Evolutionary conservation across 2,113 vertebrate genomes (phyloP), one percentile per base, ranked within the genome.

Genomic region (Rhynchopsitta pachyrhyncha): DNA sequence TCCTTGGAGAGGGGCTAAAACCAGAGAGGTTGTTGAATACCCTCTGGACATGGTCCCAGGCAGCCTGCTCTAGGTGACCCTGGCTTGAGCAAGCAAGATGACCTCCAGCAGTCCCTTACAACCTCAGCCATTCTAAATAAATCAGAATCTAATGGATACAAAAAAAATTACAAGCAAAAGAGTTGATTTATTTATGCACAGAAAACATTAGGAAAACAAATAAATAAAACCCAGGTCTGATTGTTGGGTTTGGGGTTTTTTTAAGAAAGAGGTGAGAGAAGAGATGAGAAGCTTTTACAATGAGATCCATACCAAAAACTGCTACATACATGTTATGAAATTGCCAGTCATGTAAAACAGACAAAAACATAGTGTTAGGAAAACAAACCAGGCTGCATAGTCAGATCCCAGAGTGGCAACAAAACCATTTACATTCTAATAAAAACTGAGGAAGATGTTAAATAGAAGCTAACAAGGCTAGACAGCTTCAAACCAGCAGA

Each of bases 341-440:
- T 50, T 81, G 37, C 20, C 35, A 75, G 31, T 49, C 37, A 13
- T 1, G 1, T 35, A 71, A 39, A 84, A 70, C 88, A 82, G n/a
- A 52, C 59, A 82, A 85, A 77, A 90, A 15, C 16, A 69, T 15
- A 73, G 63, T 22, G 17, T 44, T 76, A 69, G 41, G 39, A 84
- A 86, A 93, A 79, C 55, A 90, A 94, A 49, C 42, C 83, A 69
- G 60, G 63, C 33, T 31, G 20, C 33, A 46, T 6, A 79, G 77
- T 71, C 67, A 88, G 55, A 75, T 92, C 80, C 47, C 86, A 59
- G 28, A 80, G 68, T 47, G 73, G 42, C 60, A 91, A 84, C 33
- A 78, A 88, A 91, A n/a, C 41, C 47, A 78, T 90, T 89, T 84
- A 50, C 55, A 91, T 89, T 84, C 76, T 70, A 91, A 86, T 78